Base-by-base conservation (phyloP, 2,113 vertebrate species). In the Corapipo altera region DNA sequence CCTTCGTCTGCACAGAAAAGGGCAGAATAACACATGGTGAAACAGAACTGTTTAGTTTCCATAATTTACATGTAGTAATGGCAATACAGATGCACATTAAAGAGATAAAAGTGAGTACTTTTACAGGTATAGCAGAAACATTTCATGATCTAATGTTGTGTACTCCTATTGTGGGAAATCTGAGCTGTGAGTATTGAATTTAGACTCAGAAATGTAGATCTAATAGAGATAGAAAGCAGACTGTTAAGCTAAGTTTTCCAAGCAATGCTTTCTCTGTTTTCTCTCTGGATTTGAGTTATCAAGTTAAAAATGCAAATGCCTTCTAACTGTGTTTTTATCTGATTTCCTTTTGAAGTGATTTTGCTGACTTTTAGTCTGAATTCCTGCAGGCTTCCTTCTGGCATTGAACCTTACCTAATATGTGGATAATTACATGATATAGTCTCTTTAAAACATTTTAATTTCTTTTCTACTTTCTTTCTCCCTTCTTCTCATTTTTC, bases 331-430 rank as follows among this genome's bases (percentile, higher is more conserved):
- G 26, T 13, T 84, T 97, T 91, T 84, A 79, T 93, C 72, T 91
- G 75, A 48, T 78, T 93, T 93, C 48, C 61, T 93, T 89, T 90
- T 35, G 43, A 90, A 92, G 65, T 44, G 43, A 48, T 96, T 85
- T 94, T 96, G 59, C 80, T 89, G 85, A 86, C 70, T 76, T 89
- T 41, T 33, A 85, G n/a, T 41, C 57, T 89, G 48, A 81, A 85
- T 81, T 82, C 59, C 71, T 83, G 55, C 83, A 85, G 64, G 43
- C 64, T 90, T 87, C 66, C 78, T 93, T 66, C 59, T 95, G 81
- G 71, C 67, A 23, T 19, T 80, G 74, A 55, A 49, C 37, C 33
- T 76, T 89, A 26, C 22, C 15, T 90, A 49, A 35, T 39, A 16
- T 41, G 18, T 54, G n/a, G 66, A 28, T 94, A 74, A 89, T 77